Evolutionary conservation across 2,888 invertebrate species (phyloP).

Genomic region (Myopa tessellatipennis): DNA sequence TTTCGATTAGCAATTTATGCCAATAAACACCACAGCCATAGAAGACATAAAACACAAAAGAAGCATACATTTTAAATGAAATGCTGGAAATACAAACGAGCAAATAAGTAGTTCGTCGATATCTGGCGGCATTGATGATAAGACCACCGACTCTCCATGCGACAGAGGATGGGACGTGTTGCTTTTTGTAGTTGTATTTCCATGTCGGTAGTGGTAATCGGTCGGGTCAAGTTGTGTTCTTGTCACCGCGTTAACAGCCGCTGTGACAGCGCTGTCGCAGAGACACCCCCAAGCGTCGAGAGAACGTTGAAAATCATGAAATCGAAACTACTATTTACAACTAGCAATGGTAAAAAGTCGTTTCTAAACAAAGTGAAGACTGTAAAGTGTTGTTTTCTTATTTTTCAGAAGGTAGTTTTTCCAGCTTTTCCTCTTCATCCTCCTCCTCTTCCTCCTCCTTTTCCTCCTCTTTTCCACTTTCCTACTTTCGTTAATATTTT

Average conservation of each 20-base stretch:
- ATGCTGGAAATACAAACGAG: conserved; percentile 14
- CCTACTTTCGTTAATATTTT: not conserved
- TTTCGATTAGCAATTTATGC: conserved; percentile 30
- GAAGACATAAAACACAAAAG: conserved; percentile 13
- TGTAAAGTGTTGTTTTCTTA: conserved; percentile 21
- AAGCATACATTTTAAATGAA: conserved; percentile 25
- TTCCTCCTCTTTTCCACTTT: not conserved
- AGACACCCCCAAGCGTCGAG: conserved; percentile 17
- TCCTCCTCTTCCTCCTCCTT: too few relatives aligned
- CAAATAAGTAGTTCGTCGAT: conserved; percentile 21
- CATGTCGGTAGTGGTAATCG: not conserved
- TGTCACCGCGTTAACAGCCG: conserved; percentile 16
- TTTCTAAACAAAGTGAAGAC: conserved; percentile 19
- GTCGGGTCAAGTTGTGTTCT: conserved; percentile 23
- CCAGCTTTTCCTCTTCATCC: not conserved
- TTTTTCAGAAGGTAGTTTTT: conserved; percentile 2
- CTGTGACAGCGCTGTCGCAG: conserved; percentile 8
- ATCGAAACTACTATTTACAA: not conserved
- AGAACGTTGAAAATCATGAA: not conserved
- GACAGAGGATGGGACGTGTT: not conserved
- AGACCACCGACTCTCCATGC: conserved; percentile 14
- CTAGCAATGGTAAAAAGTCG: not conserved
- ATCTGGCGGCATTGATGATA: conserved; percentile 43
- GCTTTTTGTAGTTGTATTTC: not conserved
- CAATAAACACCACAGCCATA: not conserved